Evolutionary conservation across 2,888 invertebrate genomes (phyloP), one percentile per base, ranked within the genome.

Genomic region (Thymelicus sylvestris): DNA sequence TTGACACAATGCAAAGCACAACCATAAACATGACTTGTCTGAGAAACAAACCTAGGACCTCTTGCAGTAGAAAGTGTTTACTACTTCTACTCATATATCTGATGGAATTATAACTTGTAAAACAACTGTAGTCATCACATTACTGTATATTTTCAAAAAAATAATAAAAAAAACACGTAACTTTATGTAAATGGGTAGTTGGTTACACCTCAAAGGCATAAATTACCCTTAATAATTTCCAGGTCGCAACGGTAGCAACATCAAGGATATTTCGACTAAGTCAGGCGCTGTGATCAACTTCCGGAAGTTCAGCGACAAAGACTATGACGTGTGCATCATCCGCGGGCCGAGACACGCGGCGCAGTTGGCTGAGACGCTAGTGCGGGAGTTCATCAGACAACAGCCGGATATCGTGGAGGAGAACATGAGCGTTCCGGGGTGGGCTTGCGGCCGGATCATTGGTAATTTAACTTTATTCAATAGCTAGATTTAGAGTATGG

Each of bases 191-290:
- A 19, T n/a, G 19, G 0, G 2, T 19, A 19, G 19, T 19, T 19
- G 2, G 19, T 19, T 19, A 19, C 19, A 19, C 19, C 19, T 19
- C 19, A 19, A 19, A 19, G 19, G 19, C 19, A 19, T 19, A 19
- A 19, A 2, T 31, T 31, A 31, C 3, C 5, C 3, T 31, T 31
- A 5, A 44, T 12, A 12, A 6, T 31, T 72, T 74, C 10, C 77
- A 94, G 94, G 98, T 50, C 95, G 97, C 77, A 95, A 95, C 78
- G 98, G 98, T 7, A 90, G 94, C n/a, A 96, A 95, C 80, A 95
- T 98, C 64, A 96, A 96, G 85, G 94, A 95, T 71, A 95, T 98
- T 74, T 96, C 98, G 85, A 94, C 95, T 67, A 95, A 95, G 77
- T 96, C 97, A 0, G 95, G 95, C 50, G 97, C 98, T 6, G 84